Conservation (phyloP, 2,888 invertebrate genomes). For the Ceratothoa steindachneri region DNA sequence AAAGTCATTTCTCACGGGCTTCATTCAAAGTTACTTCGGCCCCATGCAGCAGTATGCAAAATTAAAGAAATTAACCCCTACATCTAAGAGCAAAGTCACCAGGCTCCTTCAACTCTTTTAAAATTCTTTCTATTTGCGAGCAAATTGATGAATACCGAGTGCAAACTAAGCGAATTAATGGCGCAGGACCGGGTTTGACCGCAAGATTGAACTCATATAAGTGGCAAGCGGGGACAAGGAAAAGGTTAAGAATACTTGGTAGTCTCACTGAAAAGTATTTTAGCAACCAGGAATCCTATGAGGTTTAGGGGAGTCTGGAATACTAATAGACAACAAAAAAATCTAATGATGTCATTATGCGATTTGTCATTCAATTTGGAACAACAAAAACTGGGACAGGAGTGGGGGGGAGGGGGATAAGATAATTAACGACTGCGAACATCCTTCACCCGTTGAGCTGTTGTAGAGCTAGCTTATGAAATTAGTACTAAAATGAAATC, state of each 20-base stretch:
- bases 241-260: conserved; percentile 7
- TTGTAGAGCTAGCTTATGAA: neutral
- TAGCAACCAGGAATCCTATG: neutral
- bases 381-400: conserved; percentile 8
- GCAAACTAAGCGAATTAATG: conserved; percentile 6
- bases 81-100: conserved; percentile 10
- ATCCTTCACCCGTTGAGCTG: conserved; percentile 1
- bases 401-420: too few relatives aligned
- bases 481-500: neutral
- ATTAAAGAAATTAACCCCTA: conserved; percentile 8
- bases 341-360: conserved; percentile 8
- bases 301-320: neutral
- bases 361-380: conserved; percentile 3
- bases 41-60: conserved; percentile 15
- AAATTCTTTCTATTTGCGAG: conserved; percentile 4
- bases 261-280: conserved; percentile 1
- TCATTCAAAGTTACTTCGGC: conserved; percentile 8
- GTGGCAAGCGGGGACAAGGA: conserved; percentile 11
- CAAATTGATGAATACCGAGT: conserved; percentile 6
- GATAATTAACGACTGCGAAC: neutral
- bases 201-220: neutral
- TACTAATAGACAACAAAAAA: conserved; percentile 4
- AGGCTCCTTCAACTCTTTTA: conserved; percentile 4
- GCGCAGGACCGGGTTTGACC: neutral
- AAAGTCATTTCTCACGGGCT: conserved; percentile 1